Base-by-base conservation (phyloP, 1,140 invertebrate species). In the Colletes latitarsis region DNA sequence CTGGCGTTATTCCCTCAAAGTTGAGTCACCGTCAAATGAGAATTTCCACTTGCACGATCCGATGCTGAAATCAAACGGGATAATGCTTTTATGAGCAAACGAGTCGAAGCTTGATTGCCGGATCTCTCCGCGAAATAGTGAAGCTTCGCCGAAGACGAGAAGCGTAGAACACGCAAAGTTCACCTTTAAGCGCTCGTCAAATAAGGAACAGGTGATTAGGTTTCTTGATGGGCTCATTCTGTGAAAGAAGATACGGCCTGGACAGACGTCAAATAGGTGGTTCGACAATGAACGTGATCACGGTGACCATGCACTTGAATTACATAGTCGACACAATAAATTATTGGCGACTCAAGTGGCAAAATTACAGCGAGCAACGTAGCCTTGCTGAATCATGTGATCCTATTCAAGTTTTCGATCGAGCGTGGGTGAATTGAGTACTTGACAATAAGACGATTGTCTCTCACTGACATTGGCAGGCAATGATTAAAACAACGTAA, bases 291-390 rank as follows among this genome's bases (percentile, higher is more conserved):
- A 77, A 62, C 69, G 57, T 17, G 72, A 83, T 81, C 72, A 73
- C 68, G 62, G 49, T 68, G 67, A 55, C 76, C 81, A 68, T 83
- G 82, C 71, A 77, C 68, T 83, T 83, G 77, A 83, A 77, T 83
- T 69, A 77, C 62, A 68, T 15, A 74, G 62, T 74, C 67, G 49
- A 46, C 55, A 77, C 72, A 66, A 75, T 78, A 64, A 71, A 68
- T 79, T 71, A 58, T 79, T 71, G 69, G 21, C 52, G 64, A 79
- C 14, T 75, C 55, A 77, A 82, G 66, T 72, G 68, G 64, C 39
- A 52, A 76, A 81, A 74, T 77, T 76, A 67, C 15, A 8, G 30
- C 6, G 19, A 39, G 39, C 64, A 63, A 70, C 58, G 58, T 64
- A 46, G 21, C 30, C 39, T 17, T 21, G 10, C 53, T 21, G 30